phyloP scores from a whole-genome alignment of 2,888 invertebrate genomes.

The Troides helena region DNA sequence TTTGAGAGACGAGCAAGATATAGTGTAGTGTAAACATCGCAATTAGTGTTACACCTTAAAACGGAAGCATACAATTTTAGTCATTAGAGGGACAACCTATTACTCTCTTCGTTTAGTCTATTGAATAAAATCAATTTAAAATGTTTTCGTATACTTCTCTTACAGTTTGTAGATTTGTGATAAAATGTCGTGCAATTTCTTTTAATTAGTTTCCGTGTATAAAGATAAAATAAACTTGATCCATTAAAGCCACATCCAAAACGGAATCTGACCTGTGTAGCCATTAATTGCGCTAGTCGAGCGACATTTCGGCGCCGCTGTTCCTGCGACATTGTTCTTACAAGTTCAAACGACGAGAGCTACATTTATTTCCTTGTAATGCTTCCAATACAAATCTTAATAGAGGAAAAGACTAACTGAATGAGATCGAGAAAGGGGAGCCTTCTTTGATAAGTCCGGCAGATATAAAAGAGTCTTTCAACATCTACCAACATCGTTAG shows the following conservation, averaged over 20 bases:
- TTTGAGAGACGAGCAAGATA: too few species aligned
- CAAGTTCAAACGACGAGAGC: constrained; percentile 28
- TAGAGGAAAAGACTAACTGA: constrained; percentile 17
- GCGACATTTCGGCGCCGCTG: constrained; percentile 38
- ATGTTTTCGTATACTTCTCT: too few species aligned
- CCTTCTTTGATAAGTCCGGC: constrained; percentile 15
- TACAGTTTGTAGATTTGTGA: too few species aligned
- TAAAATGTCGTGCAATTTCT: too few species aligned
- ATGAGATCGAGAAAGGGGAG: constrained; percentile 19
- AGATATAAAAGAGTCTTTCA: constrained; percentile 24
- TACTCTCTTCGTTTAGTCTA: too few species aligned
- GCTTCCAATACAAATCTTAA: constrained; percentile 44
- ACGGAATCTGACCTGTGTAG: constrained; percentile 25
- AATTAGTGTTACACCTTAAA: too few species aligned
- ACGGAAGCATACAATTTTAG: too few species aligned
- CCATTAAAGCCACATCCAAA: constrained; percentile 26
- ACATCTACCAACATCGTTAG: constrained; percentile 18
- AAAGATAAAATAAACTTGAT: not conserved
- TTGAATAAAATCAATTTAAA: too few species aligned
- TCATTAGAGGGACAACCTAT: too few species aligned
- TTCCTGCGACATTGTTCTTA: constrained; percentile 33
- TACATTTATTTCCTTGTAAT: constrained; percentile 36
- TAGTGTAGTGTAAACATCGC: too few species aligned
- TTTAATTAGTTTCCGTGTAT: too few species aligned
- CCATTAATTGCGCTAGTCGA: constrained; percentile 38